Conservation (phyloP, 2,888 invertebrate genomes). For the Rhingia campestris region DNA sequence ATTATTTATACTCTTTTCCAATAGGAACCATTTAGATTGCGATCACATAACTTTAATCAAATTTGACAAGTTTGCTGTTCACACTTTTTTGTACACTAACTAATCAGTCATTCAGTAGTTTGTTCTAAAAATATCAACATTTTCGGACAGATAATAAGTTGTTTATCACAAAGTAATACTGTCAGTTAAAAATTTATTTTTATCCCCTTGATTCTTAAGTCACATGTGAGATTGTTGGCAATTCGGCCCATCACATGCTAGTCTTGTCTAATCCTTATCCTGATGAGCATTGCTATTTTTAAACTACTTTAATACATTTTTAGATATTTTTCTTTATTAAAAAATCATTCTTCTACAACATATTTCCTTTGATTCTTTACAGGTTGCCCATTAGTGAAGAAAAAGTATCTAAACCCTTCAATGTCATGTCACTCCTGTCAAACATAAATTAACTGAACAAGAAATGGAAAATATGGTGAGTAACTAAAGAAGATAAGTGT, state of each 20-base stretch:
- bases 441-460: constrained; percentile 53
- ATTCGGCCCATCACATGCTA: too few relatives aligned
- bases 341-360: background rate
- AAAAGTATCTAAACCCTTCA: constrained; percentile 41
- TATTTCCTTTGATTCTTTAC: constrained; percentile 33
- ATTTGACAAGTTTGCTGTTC: background rate
- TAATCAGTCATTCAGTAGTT: background rate
- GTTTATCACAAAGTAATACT: too few relatives aligned
- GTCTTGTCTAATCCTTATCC: too few relatives aligned
- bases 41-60: background rate
- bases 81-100: background rate
- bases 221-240: too few relatives aligned
- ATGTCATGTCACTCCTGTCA: constrained; percentile 50
- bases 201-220: too few relatives aligned
- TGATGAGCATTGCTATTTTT: too few relatives aligned
- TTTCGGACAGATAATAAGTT: too few relatives aligned
- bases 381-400: constrained; percentile 54
- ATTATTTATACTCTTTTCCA: background rate
- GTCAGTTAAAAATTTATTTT: too few relatives aligned
- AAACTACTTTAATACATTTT: too few relatives aligned
- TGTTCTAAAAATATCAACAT: too few relatives aligned
- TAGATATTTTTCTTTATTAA: too few relatives aligned
- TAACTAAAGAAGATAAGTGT: background rate
- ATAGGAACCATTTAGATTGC: background rate
- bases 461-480: constrained; percentile 70